phyloP scores from a whole-genome alignment of 2,797 vertebrate genomes.

The Catostomus latipinnis region DNA sequence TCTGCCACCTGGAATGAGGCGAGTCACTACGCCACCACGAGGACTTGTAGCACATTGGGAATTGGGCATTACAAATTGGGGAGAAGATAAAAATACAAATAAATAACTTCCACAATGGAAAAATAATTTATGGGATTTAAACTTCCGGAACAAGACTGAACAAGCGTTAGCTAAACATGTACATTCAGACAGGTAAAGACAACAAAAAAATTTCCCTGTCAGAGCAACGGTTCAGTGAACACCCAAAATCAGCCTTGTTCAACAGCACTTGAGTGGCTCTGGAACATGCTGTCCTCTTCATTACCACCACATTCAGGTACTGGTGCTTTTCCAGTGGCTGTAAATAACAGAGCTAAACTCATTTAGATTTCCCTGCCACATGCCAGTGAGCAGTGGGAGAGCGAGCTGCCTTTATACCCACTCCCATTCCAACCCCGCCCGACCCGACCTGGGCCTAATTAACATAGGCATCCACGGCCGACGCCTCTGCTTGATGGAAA shows the following conservation, averaged over 20 bases:
- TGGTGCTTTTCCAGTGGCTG: constrained; percentile 56
- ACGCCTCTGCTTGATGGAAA: constrained; percentile 42
- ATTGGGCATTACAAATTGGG: too few relatives aligned
- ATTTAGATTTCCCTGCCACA: constrained; percentile 63
- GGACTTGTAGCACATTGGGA: too few relatives aligned
- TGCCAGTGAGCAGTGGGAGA: constrained; percentile 52
- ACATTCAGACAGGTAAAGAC: neutral
- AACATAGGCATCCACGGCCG: constrained; percentile 58
- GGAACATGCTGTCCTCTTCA: constrained; percentile 59
- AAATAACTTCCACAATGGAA: too few relatives aligned
- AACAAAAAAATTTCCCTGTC: neutral
- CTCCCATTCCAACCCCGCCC: constrained; percentile 25
- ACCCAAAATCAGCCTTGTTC: constrained; percentile 1
- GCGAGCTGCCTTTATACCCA: constrained; percentile 39
- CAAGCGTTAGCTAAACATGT: neutral
- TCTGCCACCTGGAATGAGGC: too few relatives aligned
- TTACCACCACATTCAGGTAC: constrained; percentile 52
- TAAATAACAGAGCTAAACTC: constrained; percentile 64
- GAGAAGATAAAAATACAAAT: too few relatives aligned
- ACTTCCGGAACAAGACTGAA: neutral
- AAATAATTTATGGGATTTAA: too few relatives aligned
- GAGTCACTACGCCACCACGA: too few relatives aligned
- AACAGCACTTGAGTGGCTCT: constrained; percentile 26
- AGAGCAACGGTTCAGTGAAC: constrained; percentile 15
- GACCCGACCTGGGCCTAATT: constrained; percentile 60